These are phyloP conservation scores for Alosa sapidissima DNA, from an alignment of 2,797 vertebrate genomes.

Conservation along the genomic window DNA sequence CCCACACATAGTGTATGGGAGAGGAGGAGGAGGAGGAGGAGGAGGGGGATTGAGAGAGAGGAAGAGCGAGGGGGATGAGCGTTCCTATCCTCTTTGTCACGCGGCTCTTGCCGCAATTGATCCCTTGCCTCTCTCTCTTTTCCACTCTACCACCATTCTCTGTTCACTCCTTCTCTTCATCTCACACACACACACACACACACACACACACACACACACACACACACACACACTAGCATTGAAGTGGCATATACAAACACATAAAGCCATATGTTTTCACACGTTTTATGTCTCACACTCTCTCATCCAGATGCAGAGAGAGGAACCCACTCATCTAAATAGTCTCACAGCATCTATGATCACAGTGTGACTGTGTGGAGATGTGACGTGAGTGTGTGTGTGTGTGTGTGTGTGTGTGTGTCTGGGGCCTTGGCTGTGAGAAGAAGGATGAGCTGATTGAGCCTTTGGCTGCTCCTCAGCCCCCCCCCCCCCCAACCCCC, in stretches of 20 bases:
- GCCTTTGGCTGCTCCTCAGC: background rate
- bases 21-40: background rate
- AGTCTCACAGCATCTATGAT: background rate
- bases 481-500: background rate
- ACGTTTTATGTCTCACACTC: background rate
- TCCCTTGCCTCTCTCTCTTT: slow-evolving; percentile 22
- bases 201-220: background rate
- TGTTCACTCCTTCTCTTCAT: background rate
- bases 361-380: background rate
- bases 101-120: slow-evolving; percentile 38
- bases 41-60: slow-evolving; percentile 5
- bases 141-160: background rate
- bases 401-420: background rate
- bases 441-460: background rate
- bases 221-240: background rate
- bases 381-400: background rate
- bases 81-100: slow-evolving; percentile 19
- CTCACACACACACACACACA: slow-evolving; percentile 21
- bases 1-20: background rate
- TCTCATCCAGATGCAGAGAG: background rate
- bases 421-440: background rate
- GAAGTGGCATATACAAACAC: background rate
- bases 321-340: background rate
- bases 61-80: slow-evolving; percentile 2
- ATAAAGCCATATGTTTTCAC: background rate